Base-by-base conservation (phyloP, 2,113 vertebrate genomes). In the Accipiter virgatus region DNA sequence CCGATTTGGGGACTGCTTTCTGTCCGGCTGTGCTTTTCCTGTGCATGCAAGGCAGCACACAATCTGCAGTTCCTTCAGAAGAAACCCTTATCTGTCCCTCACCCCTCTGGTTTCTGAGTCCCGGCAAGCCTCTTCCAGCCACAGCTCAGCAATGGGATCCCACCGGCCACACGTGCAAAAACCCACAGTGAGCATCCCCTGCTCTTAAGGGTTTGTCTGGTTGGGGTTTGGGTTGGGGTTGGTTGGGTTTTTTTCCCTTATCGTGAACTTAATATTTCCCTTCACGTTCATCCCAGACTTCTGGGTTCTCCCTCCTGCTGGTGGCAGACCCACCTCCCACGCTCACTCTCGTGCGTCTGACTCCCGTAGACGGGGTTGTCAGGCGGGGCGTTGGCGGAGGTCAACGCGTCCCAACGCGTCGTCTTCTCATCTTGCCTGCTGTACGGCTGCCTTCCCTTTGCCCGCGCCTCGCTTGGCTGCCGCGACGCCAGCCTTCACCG, bases 151-250 rank as follows among this genome's bases (percentile, higher is more conserved):
- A 42, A 2, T 29, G 34, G 14, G 9, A 1, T 10, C 36, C 42
- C 22, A 13, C 20, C 1, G 0, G 25, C 58, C n/a, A 43, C 14
- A 7, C 0, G 0, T 34, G 12, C 36, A 80, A 67, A 47, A 67
- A 47, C 43, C 14, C 42, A 26, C 36, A 38, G 8, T 13, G 34
- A 87, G 50, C 61, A 66, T 61, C 47, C 1, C 0, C 8, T 40
- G 18, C 32, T 79, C n/a, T 27, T 48, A 31, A 34, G 16, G 10
- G 15, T 66, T 84, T 73, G 8, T 4, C 56, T 53, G 16, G 10
- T 29, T 66, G 40, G 8, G 8, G 9, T 22, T 62, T 29, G 52
- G 52, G 15, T 16, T 42, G 27, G 9, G 45, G 19, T 21, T 5
- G 16, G 47, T 47, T 47, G 4, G 45, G 4, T 48, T 87, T 31